A percentile compares a stretch with the other conserved stretches of the same genome.
These are phyloP conservation scores for Cassiopea xamachana DNA, from an alignment of 30 jellyfish, hydroid and myxozoan species.

Conservation along the genomic window DNA sequence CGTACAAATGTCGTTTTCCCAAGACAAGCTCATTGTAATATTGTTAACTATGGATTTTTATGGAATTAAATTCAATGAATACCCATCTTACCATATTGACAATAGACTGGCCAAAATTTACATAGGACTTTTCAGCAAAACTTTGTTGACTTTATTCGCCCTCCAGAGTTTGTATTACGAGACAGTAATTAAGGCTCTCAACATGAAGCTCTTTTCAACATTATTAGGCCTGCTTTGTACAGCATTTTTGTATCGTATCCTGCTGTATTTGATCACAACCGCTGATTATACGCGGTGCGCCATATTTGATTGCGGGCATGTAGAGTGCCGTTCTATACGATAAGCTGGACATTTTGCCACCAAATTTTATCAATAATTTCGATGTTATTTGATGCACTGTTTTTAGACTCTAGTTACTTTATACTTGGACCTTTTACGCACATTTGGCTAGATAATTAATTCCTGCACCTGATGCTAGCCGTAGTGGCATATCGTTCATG, in stretches of 20 bases:
- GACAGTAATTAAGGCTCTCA: not conserved
- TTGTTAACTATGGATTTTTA: not conserved
- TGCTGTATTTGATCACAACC: no score
- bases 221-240: no score
- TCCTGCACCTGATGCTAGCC: not conserved
- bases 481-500: not conserved
- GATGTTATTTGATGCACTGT: no score
- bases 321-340: no score
- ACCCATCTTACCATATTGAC: not conserved
- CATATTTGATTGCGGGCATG: no score
- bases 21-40: not conserved
- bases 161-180: not conserved
- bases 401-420: no score
- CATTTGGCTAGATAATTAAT: not conserved
- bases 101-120: not conserved
- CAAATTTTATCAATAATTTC: no score
- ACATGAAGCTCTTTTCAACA: not conserved
- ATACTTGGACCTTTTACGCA: not conserved
- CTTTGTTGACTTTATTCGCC: not conserved
- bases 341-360: no score
- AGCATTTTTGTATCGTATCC: no score
- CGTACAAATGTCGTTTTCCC: not conserved
- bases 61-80: not conserved
- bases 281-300: no score
- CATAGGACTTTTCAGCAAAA: not conserved